These are phyloP conservation scores for Eristalinus sepulchralis DNA, from an alignment of 2,888 invertebrate genomes.

Conservation along the genomic window DNA sequence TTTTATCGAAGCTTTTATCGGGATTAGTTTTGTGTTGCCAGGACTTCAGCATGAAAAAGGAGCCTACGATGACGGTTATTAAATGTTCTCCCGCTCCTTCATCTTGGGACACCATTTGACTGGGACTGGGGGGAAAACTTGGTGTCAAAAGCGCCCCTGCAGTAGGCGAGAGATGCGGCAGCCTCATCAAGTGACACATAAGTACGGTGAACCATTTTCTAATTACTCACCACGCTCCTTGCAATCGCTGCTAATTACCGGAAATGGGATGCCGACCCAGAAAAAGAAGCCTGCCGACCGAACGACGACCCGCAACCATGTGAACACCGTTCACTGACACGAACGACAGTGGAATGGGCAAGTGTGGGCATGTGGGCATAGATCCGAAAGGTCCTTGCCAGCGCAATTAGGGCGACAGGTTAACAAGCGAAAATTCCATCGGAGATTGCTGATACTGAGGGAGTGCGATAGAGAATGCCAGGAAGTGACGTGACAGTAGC, in stretches of 20 bases:
- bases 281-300: neutral
- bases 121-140: too few relatives aligned
- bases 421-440: conserved; percentile 50
- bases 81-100: too few relatives aligned
- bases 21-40: conserved; percentile 53
- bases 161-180: too few relatives aligned
- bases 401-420: conserved; percentile 41
- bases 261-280: neutral
- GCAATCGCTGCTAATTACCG: conserved; percentile 12
- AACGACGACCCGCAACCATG: neutral
- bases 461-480: neutral
- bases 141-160: too few relatives aligned
- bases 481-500: conserved; percentile 19
- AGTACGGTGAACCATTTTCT: neutral
- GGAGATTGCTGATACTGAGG: conserved; percentile 43
- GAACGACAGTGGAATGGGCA: too few relatives aligned
- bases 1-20: conserved; percentile 67
- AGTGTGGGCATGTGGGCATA: neutral
- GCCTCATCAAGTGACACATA: neutral
- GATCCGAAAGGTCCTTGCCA: conserved; percentile 24
- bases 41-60: too few relatives aligned
- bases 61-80: too few relatives aligned
- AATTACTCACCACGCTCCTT: conserved; percentile 22
- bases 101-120: too few relatives aligned
- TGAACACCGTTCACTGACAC: neutral